phyloP scores from a whole-genome alignment of 2,113 vertebrate genomes.

The Rhadina sibilatrix region DNA sequence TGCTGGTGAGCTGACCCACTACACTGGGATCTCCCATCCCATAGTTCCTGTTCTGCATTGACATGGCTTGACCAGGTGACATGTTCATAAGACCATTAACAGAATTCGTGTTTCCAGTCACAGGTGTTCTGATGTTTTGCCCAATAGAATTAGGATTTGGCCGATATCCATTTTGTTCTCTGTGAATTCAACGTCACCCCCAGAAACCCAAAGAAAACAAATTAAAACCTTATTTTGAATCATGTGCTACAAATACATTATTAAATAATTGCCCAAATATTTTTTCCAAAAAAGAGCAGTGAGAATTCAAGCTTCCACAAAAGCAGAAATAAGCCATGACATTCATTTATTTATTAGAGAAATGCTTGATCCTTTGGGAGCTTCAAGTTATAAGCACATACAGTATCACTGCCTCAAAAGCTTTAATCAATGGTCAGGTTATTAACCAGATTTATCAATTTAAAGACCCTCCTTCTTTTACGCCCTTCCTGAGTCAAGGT shows the following conservation, averaged over 20 bases:
- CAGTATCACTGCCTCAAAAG: background rate
- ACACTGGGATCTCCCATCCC: constrained; percentile 67
- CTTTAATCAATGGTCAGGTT: background rate
- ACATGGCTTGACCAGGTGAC: constrained; percentile 77
- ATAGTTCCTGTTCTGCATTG: constrained; percentile 75
- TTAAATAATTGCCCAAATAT: background rate
- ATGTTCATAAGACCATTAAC: constrained; percentile 79
- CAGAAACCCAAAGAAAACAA: constrained; percentile 7
- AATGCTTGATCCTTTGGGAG: background rate
- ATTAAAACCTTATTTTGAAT: background rate
- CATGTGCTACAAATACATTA: background rate
- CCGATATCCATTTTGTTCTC: constrained; percentile 90
- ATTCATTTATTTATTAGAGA: background rate
- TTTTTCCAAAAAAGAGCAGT: background rate
- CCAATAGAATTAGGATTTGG: constrained; percentile 78
- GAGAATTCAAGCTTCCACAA: background rate
- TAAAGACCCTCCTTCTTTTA: background rate
- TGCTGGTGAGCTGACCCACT: constrained; percentile 62
- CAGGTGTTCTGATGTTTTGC: constrained; percentile 80
- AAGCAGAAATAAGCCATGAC: background rate
- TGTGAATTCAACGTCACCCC: constrained; percentile 58
- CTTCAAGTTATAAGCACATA: background rate
- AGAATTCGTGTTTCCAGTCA: constrained; percentile 75
- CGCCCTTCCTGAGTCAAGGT: background rate
- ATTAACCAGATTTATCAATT: background rate